Base-by-base conservation (phyloP, 2,888 invertebrate species). In the Amblyjoppa proteus region DNA sequence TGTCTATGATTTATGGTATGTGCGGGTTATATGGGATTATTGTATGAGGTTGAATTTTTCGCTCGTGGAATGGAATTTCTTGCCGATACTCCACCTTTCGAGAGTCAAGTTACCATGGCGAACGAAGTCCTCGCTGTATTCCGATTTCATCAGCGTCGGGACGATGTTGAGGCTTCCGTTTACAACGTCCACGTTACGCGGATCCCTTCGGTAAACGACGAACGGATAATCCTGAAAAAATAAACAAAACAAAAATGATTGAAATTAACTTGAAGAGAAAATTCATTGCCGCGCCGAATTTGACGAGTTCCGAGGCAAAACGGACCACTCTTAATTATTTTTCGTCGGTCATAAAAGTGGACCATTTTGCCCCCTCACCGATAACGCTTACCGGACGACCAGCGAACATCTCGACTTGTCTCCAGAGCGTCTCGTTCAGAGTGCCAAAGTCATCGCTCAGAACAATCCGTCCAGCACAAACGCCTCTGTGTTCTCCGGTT, bases 151-250 rank as follows among this genome's bases (percentile, higher is more conserved):
- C 66, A 96, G 91, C 0, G 95, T 94, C 0, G 97, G 97, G 81
- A 94, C 96, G 80, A 97, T 96, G 87, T 93, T 92, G 16, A 97
- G 94, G 6, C 93, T 94, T 0, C 96, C 96, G 77, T 95, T 94
- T 1, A 90, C 89, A 0, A 95, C 94, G 84, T 94, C 94, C 0
- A 96, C 94, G 51, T 96, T 95, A 77, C 95, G 95, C 2, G 94
- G 92, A 68, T 95, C 95, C 90, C 96, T 95, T 69, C 95, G 93
- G 89, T 97, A 97, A 31, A 96, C 94, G 85, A 96, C 96, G 94
- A 97, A 97, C 70, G 97, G 96, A 90, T 95, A 96, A 91, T 97
- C 96, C 97, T 97, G 11, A 53, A 20, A 90, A 25, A 11, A 73
- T 70, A 41, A 66, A 38, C 1, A 38, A 71, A 49, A 20, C 20